Conservation (phyloP, 1,140 invertebrate genomes). For the Caenorhabditis elegans region DNA sequence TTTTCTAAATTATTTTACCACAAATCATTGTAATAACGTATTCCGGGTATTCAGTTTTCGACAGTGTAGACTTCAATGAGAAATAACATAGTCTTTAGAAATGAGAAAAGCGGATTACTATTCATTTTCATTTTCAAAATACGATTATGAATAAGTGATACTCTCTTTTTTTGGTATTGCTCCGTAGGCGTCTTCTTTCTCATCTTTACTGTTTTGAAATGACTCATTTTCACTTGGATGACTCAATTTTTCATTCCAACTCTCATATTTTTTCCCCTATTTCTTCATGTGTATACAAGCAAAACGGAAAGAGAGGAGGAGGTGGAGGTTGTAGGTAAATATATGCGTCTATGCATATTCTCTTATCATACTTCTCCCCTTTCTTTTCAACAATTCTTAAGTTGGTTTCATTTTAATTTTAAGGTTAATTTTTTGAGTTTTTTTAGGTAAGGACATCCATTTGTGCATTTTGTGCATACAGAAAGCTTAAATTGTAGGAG, state of each 20-base stretch:
- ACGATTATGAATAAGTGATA: not conserved
- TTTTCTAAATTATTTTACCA: too few species aligned
- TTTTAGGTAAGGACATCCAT: too few species aligned
- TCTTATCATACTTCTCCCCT: slow-evolving; percentile 18
- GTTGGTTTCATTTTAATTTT: not conserved
- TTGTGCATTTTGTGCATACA: too few species aligned
- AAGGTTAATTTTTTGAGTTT: too few species aligned
- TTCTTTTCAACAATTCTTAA: not conserved
- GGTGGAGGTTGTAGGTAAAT: slow-evolving; percentile 24
- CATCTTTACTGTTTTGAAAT: not conserved
- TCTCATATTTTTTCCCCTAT: slow-evolving; percentile 19
- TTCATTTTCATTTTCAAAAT: not conserved
- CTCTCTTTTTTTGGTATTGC: not conserved
- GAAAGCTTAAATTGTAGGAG: too few species aligned
- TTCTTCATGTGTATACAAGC: slow-evolving; percentile 31
- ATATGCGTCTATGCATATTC: slow-evolving; percentile 23
- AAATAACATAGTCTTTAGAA: too few species aligned
- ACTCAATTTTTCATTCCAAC: slow-evolving; percentile 29
- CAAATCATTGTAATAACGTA: too few species aligned
- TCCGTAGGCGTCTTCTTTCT: slow-evolving; percentile 2
- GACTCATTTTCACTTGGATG: not conserved
- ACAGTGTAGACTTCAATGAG: too few species aligned
- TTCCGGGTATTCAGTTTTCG: too few species aligned
- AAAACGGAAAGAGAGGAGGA: not conserved
- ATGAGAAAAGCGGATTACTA: too few species aligned